Base-by-base conservation (phyloP, 2,113 vertebrate species). In the Tonatia bakeri region DNA sequence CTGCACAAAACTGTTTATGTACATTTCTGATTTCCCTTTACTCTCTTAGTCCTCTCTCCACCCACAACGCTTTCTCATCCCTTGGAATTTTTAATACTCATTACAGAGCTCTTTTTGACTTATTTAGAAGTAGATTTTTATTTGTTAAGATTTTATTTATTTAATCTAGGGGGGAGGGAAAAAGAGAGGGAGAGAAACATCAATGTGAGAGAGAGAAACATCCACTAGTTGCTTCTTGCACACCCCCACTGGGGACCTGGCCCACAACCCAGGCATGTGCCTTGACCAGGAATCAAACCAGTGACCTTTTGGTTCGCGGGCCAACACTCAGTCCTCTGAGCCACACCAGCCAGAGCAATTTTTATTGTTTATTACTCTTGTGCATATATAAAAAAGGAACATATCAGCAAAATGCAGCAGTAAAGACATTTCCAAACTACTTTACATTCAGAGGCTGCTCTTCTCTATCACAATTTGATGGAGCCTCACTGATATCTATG, bases 1-100 rank as follows among this genome's bases (percentile, higher is more conserved):
- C 99, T 0, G 99, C 99, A 0, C 98, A 99, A 14, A 99, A 99
- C 98, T 99, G 98, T 98, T 94, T 98, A 98, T 98, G 95, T 98
- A 4, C 98, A 59, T 40, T 28, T 28, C 40, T 81, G 24, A 40
- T 56, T 56, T 24, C 36, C n/a, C 20, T 59, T 81, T 40, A 59
- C 52, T 50, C n/a, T 38, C 20, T 56, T 19, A 40, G 79, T 61
- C 80, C 16, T 82, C 26, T 31, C 26, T 38, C 56, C 11, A 59
- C 38, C 38, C 80, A 82, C 24, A 91, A 52, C 14, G 36, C 9
- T 76, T 70, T 69, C 65, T 59, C 72, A 76, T 73, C 31, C n/a
- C 64, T 45, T 84, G 76, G 36, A 81, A 24, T 16, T 75, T 70
- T 77, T 65, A 76, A 45, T 50, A 22, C 7, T 86, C 56, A 75